Percentiles rank a stretch among this genome's conserved stretches.
phyloP scores from a whole-genome alignment of 2,113 vertebrate genomes.

The Proterorhinus semilunaris region DNA sequence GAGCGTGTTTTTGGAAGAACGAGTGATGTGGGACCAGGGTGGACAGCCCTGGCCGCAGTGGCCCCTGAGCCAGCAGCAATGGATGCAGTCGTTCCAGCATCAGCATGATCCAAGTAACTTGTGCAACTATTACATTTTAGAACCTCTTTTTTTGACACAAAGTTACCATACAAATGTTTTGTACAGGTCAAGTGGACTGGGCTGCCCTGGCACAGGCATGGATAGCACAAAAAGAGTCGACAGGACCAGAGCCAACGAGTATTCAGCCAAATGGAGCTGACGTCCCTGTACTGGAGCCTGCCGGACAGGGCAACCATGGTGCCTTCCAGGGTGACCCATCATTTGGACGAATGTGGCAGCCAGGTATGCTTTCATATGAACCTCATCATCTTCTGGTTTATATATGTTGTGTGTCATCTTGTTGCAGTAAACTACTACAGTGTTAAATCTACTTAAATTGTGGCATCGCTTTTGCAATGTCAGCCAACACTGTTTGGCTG shows the following conservation, averaged over 20 bases:
- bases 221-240: slow-evolving; percentile 97
- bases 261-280: slow-evolving; percentile 94
- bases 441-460: too few relatives aligned
- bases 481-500: too few relatives aligned
- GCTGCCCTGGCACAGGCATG: slow-evolving; percentile 98
- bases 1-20: slow-evolving; percentile 51
- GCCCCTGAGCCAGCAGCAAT: slow-evolving; percentile 98
- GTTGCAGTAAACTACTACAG: too few relatives aligned
- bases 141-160: not conserved
- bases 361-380: slow-evolving; percentile 74
- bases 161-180: not conserved
- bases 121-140: not conserved
- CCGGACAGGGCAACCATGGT: slow-evolving; percentile 87
- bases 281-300: slow-evolving; percentile 83
- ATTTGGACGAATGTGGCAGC: slow-evolving; percentile 96
- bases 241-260: slow-evolving; percentile 83
- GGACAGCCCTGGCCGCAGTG: slow-evolving; percentile 99
- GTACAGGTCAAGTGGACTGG: slow-evolving; percentile 96
- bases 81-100: slow-evolving; percentile 99
- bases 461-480: too few relatives aligned
- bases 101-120: slow-evolving; percentile 90
- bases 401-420: too few relatives aligned
- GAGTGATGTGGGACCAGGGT: slow-evolving; percentile 98
- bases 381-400: not conserved
- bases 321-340: slow-evolving; percentile 88